Evolutionary conservation across 1,140 invertebrate species (phyloP).

Genomic region (Cyphomyrmex costatus): DNA sequence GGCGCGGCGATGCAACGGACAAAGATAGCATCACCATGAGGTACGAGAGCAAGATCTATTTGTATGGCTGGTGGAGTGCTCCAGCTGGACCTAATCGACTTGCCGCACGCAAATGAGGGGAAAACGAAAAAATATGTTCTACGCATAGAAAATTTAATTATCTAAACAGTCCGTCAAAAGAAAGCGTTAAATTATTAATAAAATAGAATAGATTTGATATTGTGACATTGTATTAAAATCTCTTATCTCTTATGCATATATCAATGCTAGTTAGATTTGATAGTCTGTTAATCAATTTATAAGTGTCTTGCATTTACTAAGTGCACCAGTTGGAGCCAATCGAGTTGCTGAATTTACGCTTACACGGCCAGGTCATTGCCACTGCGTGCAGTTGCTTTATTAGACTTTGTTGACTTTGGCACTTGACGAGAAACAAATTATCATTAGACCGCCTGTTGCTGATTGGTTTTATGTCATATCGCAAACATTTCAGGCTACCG

Average conservation of each 20-base stretch:
- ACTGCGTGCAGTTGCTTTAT: slow-evolving; percentile 41
- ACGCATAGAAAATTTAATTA: slow-evolving; percentile 2
- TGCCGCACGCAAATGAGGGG: slow-evolving; percentile 10
- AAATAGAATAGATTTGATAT: neutral
- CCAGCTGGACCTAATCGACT: slow-evolving; percentile 59
- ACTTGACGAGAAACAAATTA: slow-evolving; percentile 40
- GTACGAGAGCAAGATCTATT: slow-evolving; percentile 59
- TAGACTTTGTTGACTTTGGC: slow-evolving; percentile 66
- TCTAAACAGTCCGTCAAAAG: neutral
- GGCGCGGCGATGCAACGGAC: slow-evolving; percentile 52
- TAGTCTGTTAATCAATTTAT: neutral
- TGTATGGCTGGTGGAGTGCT: slow-evolving; percentile 45
- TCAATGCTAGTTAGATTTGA: neutral
- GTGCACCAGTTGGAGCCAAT: slow-evolving; percentile 66
- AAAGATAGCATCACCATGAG: slow-evolving; percentile 53
- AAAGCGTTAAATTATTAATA: neutral
- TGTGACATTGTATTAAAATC: neutral
- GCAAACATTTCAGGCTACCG: neutral
- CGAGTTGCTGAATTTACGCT: slow-evolving; percentile 28
- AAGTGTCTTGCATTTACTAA: neutral
- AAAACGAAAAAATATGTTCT: slow-evolving; percentile 22
- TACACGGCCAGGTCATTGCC: slow-evolving; percentile 67
- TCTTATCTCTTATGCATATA: neutral
- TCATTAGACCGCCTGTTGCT: slow-evolving; percentile 36
- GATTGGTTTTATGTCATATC: slow-evolving; percentile 39